A percentile compares a stretch with the other conserved stretches of the same genome.
phyloP scores from a whole-genome alignment of 2,113 vertebrate species.

The Eupsittula cactorum region DNA sequence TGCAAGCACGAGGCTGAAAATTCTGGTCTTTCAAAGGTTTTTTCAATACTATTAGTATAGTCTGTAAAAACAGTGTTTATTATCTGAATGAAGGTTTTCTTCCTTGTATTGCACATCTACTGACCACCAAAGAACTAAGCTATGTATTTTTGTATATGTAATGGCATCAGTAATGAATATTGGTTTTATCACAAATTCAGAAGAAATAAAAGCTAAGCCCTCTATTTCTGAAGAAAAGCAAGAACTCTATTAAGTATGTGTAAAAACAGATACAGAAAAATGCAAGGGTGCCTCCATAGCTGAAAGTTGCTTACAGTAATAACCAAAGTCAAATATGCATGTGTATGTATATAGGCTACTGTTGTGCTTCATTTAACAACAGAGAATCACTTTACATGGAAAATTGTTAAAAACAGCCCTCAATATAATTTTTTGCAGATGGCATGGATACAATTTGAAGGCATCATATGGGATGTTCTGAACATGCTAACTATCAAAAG shows the following conservation, averaged over 20 bases:
- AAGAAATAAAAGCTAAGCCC: not conserved
- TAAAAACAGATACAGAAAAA: not conserved
- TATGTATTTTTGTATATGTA: not conserved
- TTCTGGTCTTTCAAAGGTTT: not conserved
- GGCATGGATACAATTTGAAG: not conserved
- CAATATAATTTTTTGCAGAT: not conserved
- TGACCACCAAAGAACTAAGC: not conserved
- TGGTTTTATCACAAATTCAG: not conserved
- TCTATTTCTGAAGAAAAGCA: not conserved
- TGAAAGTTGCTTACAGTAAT: not conserved
- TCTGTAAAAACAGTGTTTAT: not conserved
- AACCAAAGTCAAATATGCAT: not conserved
- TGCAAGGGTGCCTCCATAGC: not conserved
- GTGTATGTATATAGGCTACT: not conserved
- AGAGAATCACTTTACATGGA: not conserved
- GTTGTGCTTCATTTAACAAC: not conserved
- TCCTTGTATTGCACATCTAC: not conserved
- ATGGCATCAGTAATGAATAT: not conserved
- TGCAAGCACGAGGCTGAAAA: not conserved
- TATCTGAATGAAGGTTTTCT: not conserved
- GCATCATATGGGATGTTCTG: not conserved
- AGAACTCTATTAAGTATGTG: not conserved
- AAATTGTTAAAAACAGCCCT: not conserved
- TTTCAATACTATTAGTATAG: not conserved
- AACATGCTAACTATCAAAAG: not conserved